A percentile compares a stretch with the other conserved stretches of the same genome.
These are phyloP conservation scores for Corapipo altera DNA, from an alignment of 2,113 vertebrate species.

Conservation along the genomic window DNA sequence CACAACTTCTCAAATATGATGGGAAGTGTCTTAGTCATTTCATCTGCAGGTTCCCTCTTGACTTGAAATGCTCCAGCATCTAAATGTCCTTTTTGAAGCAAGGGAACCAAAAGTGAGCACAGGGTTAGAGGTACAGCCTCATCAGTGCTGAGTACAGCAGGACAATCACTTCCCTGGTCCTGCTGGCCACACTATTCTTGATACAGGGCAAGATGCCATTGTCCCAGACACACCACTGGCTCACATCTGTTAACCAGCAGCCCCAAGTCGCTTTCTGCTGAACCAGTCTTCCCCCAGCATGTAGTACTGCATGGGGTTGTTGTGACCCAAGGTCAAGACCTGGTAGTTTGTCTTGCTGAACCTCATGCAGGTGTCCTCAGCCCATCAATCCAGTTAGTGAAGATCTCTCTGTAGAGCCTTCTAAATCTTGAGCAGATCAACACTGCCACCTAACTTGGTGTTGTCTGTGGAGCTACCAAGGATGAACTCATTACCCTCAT, in stretches of 20 bases:
- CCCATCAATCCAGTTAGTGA: background rate
- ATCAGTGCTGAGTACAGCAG: background rate
- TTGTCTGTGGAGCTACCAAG: background rate
- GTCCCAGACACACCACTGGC: background rate
- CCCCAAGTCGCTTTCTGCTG: background rate
- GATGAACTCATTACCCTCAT: background rate
- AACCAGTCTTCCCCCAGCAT: background rate
- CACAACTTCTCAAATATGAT: background rate
- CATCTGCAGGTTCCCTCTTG: background rate
- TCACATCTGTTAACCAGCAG: background rate
- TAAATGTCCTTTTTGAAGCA: background rate
- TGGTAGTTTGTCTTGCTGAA: background rate
- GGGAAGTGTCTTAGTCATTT: background rate
- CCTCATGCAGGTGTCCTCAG: background rate
- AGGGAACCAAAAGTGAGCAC: background rate
- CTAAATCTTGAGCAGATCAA: background rate
- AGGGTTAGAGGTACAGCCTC: background rate
- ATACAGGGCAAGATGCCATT: background rate
- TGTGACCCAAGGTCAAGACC: background rate
- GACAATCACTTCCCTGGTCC: background rate
- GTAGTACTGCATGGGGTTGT: background rate
- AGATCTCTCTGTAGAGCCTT: background rate
- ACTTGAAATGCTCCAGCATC: background rate
- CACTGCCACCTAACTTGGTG: background rate
- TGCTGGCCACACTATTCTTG: background rate